A percentile compares a stretch with the other conserved stretches of the same genome.
phyloP scores from a whole-genome alignment of 1,140 invertebrate species.

The Eumaeus atala region DNA sequence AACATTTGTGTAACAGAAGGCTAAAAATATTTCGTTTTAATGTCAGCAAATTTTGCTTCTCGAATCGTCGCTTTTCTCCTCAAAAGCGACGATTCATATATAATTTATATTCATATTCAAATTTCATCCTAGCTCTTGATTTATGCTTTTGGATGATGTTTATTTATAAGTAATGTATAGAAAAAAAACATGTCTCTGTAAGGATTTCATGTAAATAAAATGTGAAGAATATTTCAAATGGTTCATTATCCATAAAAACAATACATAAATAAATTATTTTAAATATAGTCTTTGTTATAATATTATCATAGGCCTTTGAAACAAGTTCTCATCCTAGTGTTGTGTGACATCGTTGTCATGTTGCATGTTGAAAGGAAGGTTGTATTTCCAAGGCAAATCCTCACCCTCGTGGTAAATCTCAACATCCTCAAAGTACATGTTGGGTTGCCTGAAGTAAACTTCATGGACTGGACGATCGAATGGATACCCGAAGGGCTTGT shows the following conservation, averaged over 20 bases:
- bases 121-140: too few species aligned
- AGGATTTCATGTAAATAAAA: neutral
- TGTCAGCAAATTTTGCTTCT: too few species aligned
- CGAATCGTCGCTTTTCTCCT: too few species aligned
- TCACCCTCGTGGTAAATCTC: constrained; percentile 77
- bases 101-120: too few species aligned
- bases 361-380: constrained; percentile 32
- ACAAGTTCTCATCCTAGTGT: constrained; percentile 27
- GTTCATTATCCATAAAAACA: neutral
- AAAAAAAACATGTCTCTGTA: too few species aligned
- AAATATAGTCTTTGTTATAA: constrained; percentile 3
- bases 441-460: constrained; percentile 76
- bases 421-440: constrained; percentile 80
- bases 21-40: too few species aligned
- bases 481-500: constrained; percentile 78
- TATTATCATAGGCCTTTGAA: neutral
- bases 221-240: neutral
- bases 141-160: too few species aligned
- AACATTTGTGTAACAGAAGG: too few species aligned
- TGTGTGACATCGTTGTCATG: constrained; percentile 36
- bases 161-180: too few species aligned
- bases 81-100: too few species aligned
- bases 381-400: constrained; percentile 49
- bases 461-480: constrained; percentile 78
- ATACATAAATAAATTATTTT: constrained; percentile 1